phyloP scores from a whole-genome alignment of 2,113 vertebrate genomes.

The Misgurnus mizolepis region DNA sequence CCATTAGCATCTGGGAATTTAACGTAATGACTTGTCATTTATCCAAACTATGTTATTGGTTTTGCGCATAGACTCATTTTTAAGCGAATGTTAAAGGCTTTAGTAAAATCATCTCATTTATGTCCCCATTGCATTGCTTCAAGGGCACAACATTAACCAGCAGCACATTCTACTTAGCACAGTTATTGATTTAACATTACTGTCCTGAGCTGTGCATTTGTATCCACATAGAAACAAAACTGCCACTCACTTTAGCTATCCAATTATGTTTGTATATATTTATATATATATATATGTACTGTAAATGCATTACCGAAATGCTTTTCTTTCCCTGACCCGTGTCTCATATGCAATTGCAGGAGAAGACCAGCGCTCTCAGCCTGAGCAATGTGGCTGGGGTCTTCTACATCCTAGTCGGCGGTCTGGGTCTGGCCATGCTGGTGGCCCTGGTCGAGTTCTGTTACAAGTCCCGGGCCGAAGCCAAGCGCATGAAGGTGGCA shows the following conservation, averaged over 20 bases:
- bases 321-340: constrained; percentile 67
- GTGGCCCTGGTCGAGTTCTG: constrained; percentile 99
- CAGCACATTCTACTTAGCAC: constrained; percentile 55
- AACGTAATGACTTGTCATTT: background rate
- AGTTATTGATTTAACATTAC: constrained; percentile 60
- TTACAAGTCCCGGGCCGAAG: constrained; percentile 99
- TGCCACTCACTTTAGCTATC: constrained; percentile 35
- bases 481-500: constrained; percentile 99
- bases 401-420: constrained; percentile 99
- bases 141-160: constrained; percentile 60
- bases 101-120: constrained; percentile 54
- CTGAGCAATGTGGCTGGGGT: constrained; percentile 99
- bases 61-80: background rate
- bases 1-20: constrained; percentile 36
- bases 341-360: constrained; percentile 85
- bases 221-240: constrained; percentile 43
- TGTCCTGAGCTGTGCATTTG: constrained; percentile 65
- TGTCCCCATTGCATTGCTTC: constrained; percentile 64
- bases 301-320: background rate
- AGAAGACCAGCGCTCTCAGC: constrained; percentile 99
- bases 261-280: constrained; percentile 46
- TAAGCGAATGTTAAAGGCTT: constrained; percentile 41
- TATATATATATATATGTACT: constrained; percentile 41
- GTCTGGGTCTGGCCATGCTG: constrained; percentile 99
- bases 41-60: constrained; percentile 11